These are phyloP conservation scores for Phaedon cochleariae DNA, from an alignment of 2,888 invertebrate genomes.

Conservation along the genomic window DNA sequence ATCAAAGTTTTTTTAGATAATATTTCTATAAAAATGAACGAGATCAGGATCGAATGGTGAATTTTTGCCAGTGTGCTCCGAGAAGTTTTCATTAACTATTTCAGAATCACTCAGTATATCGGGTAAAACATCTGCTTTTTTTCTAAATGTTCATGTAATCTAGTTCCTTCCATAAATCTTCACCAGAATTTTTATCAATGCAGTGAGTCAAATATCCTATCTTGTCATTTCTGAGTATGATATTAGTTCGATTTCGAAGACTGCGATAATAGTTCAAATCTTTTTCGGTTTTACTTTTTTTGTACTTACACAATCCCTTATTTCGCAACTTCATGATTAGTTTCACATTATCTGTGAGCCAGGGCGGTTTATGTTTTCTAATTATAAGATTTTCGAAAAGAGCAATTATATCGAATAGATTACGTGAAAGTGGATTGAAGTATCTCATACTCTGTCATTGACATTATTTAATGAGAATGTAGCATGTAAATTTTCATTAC, in stretches of 20 bases:
- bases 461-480: neutral
- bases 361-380: neutral
- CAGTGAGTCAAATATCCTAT: no score
- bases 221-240: no score
- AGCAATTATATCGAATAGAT: constrained; percentile 1
- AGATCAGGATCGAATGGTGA: neutral
- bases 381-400: neutral
- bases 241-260: neutral
- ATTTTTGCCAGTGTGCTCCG: neutral
- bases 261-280: neutral
- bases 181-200: neutral
- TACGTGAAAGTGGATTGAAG: neutral
- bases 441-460: neutral
- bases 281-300: neutral
- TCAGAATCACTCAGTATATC: constrained; percentile 1
- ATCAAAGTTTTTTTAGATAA: no score
- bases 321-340: neutral
- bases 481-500: no score
- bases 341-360: neutral
- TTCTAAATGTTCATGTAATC: neutral
- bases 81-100: neutral
- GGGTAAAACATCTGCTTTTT: neutral
- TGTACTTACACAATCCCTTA: neutral
- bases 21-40: no score
- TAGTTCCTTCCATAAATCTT: neutral